Evolutionary conservation across 2,113 vertebrate species (phyloP).

Genomic region (Australoheros scitulus): DNA sequence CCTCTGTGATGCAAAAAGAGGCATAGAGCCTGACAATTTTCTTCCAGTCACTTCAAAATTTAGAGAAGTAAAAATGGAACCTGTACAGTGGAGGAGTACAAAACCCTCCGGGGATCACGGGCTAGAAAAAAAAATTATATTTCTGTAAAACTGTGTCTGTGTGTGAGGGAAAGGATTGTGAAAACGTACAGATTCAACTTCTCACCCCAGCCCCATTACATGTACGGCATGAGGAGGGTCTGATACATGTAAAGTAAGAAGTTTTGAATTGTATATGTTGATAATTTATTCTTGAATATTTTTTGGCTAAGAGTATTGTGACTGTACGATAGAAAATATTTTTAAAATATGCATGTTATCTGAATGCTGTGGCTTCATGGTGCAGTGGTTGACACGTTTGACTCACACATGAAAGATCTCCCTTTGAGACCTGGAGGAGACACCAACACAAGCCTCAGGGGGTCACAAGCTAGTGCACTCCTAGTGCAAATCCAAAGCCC

Average conservation of each 20-base stretch:
- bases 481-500: too few relatives aligned
- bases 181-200: background rate
- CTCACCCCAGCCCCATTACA: background rate
- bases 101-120: background rate
- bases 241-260: background rate
- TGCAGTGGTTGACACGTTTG: too few relatives aligned
- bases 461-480: too few relatives aligned
- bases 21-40: slow-evolving; percentile 1
- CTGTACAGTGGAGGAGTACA: background rate
- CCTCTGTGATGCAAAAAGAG: slow-evolving; percentile 48
- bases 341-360: background rate
- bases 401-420: too few relatives aligned
- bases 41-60: slow-evolving; percentile 15
- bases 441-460: too few relatives aligned
- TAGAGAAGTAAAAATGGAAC: slow-evolving; percentile 3
- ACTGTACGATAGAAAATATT: too few relatives aligned
- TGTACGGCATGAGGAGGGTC: background rate
- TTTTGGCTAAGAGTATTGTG: background rate
- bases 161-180: background rate
- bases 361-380: background rate
- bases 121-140: background rate
- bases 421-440: too few relatives aligned
- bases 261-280: background rate
- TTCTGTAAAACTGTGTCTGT: background rate
- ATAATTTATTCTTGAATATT: background rate